A percentile compares a stretch with the other conserved stretches of the same genome.
phyloP scores from a whole-genome alignment of 2,113 vertebrate species.

The Megaleporinus macrocephalus region DNA sequence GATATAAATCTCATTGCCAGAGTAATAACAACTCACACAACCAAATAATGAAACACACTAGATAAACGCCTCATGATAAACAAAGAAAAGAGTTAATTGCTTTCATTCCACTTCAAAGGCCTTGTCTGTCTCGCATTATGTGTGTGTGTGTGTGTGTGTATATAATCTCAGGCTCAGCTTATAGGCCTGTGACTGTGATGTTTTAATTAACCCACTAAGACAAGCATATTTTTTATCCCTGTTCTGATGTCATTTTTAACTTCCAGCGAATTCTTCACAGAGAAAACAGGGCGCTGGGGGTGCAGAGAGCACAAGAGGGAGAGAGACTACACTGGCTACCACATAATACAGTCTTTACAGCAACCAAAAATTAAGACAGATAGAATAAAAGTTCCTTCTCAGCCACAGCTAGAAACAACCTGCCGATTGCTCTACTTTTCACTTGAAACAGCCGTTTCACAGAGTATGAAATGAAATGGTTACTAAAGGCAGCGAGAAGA shows the following conservation, averaged over 20 bases:
- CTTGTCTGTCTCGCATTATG: neutral
- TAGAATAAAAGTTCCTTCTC: neutral
- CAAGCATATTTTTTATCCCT: conserved; percentile 57
- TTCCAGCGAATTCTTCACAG: conserved; percentile 6
- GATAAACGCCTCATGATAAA: conserved; percentile 60
- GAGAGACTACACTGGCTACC: too few species aligned
- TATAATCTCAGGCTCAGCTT: conserved; percentile 44
- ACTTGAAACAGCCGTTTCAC: neutral
- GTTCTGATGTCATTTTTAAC: conserved; percentile 35
- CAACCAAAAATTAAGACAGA: too few species aligned
- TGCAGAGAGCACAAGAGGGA: neutral
- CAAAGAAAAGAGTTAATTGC: conserved; percentile 65
- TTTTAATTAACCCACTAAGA: conserved; percentile 64
- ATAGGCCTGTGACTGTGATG: conserved; percentile 49
- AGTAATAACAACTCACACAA: conserved; percentile 48
- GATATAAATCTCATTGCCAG: conserved; percentile 20
- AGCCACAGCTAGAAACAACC: neutral
- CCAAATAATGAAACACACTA: conserved; percentile 52
- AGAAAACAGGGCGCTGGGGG: neutral
- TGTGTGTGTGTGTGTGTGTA: conserved; percentile 29
- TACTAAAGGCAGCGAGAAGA: conserved; percentile 32
- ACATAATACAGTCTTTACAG: too few species aligned
- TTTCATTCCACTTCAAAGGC: conserved; percentile 48
- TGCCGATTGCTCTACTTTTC: neutral
- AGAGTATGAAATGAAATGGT: conserved; percentile 14